Percentiles rank a stretch among this genome's conserved stretches.
phyloP scores from a whole-genome alignment of 1,140 invertebrate genomes.

The Pseudachorutes palmiensis region DNA sequence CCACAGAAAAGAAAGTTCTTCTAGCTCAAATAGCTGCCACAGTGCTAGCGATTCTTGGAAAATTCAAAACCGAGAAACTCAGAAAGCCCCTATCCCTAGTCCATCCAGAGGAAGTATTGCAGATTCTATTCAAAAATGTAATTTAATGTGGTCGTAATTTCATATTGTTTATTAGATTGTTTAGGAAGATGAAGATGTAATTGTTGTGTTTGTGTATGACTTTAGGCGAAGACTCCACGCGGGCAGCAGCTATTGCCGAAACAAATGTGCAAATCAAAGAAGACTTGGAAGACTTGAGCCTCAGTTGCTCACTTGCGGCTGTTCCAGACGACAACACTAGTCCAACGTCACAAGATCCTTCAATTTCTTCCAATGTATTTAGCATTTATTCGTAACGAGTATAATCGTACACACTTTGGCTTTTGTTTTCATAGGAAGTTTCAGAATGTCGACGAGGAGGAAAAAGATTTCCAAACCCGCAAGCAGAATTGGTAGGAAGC shows the following conservation, averaged over 20 bases:
- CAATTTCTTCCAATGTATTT: conserved; percentile 27
- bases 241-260: no score
- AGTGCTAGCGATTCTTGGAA: background rate
- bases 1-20: conserved; percentile 80
- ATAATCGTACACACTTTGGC: background rate
- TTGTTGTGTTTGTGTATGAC: no score
- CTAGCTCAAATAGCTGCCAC: conserved; percentile 52
- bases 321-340: background rate
- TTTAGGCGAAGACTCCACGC: no score
- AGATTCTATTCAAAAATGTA: background rate
- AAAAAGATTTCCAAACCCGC: conserved; percentile 23
- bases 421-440: conserved; percentile 10
- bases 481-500: conserved; percentile 7
- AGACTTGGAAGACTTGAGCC: background rate
- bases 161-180: no score
- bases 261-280: background rate
- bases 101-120: background rate
- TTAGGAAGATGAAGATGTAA: no score
- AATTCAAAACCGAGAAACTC: background rate
- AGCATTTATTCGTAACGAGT: background rate
- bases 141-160: no score
- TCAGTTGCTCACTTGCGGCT: background rate
- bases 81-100: background rate
- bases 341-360: conserved; percentile 33
- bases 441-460: conserved; percentile 16